These are phyloP conservation scores for Phymorhynchus buccinoides DNA, from an alignment of 1,140 invertebrate genomes.

Conservation along the genomic window DNA sequence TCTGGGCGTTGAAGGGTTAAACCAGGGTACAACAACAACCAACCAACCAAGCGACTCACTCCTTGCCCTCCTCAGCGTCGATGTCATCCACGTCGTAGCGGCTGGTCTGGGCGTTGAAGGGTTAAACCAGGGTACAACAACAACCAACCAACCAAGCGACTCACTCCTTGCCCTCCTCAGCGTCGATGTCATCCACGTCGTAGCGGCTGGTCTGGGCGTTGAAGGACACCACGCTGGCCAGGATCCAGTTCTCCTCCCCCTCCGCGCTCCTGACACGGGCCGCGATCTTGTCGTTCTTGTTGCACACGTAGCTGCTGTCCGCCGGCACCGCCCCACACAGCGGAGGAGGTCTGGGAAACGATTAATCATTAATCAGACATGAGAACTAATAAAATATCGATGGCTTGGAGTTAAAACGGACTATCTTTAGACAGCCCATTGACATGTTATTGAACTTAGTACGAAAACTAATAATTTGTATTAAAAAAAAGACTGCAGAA, in stretches of 20 bases:
- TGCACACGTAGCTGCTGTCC: conserved; percentile 89
- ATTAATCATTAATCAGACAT: no score
- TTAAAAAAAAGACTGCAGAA: no score
- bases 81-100: conserved; percentile 99
- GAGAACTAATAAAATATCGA: neutral
- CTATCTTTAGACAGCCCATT: no score
- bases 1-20: no score
- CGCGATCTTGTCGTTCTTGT: conserved; percentile 95
- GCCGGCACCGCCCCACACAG: conserved; percentile 94
- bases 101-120: conserved; percentile 83
- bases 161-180: conserved; percentile 87
- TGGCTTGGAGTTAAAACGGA: no score
- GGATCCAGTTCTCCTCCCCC: conserved; percentile 97
- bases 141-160: no score
- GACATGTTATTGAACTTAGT: no score
- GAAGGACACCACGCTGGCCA: conserved; percentile 95
- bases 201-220: conserved; percentile 90
- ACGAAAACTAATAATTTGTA: no score
- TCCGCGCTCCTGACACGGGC: conserved; percentile 88
- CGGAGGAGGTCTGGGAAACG: conserved; percentile 79
- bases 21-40: no score
- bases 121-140: no score
- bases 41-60: no score
- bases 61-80: conserved; percentile 91
- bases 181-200: conserved; percentile 97